phyloP scores from a whole-genome alignment of 1,140 invertebrate species.

The Arctopsyche grandis region DNA sequence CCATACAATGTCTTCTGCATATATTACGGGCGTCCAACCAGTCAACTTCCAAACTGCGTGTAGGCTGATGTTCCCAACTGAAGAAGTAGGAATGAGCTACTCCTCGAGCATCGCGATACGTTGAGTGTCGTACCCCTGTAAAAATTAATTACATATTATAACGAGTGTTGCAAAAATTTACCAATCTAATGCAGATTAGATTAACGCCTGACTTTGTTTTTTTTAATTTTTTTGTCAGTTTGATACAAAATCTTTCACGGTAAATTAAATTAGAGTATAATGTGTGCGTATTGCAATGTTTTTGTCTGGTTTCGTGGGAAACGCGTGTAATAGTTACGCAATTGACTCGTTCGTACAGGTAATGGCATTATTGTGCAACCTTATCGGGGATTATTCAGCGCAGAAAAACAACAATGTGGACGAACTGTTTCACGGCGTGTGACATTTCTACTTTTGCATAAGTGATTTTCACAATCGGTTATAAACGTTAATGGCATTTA shows the following conservation, averaged over 20 bases:
- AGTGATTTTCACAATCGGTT: conserved; percentile 25
- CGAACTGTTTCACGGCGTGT: background rate
- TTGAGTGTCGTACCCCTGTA: conserved; percentile 84
- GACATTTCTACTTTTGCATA: conserved; percentile 9
- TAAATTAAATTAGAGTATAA: too few species aligned
- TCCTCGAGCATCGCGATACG: conserved; percentile 85
- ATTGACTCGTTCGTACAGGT: background rate
- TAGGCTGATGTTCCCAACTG: conserved; percentile 90
- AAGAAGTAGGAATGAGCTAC: conserved; percentile 93
- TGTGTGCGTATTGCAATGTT: too few species aligned
- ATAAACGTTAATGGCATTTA: background rate
- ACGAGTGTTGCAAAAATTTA: too few species aligned
- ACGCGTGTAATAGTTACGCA: background rate
- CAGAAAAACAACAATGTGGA: conserved; percentile 11
- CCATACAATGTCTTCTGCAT: conserved; percentile 92
- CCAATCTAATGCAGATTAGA: too few species aligned
- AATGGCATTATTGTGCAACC: conserved; percentile 8
- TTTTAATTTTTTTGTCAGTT: too few species aligned
- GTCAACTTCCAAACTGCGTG: conserved; percentile 85
- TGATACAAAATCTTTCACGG: too few species aligned
- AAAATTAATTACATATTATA: conserved; percentile 34
- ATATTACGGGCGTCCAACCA: conserved; percentile 92
- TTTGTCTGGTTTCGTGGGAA: background rate
- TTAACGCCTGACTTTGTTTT: too few species aligned
- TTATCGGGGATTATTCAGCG: background rate